Evolutionary conservation across 1,140 invertebrate species (phyloP).

Genomic region (Harpegnathos saltator): DNA sequence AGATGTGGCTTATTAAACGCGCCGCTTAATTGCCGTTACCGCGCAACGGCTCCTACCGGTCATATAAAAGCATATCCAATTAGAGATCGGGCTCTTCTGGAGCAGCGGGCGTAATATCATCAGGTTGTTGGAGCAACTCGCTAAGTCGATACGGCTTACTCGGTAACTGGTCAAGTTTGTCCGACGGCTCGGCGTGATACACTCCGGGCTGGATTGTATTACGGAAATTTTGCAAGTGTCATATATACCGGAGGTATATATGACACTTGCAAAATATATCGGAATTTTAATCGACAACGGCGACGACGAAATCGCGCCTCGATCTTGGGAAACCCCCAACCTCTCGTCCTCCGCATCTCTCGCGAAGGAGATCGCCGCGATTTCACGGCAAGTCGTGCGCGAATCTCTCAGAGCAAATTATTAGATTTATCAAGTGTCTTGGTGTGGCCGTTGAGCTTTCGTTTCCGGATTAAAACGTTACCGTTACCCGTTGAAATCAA

Average conservation of each 20-base stretch:
- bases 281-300: too few relatives aligned
- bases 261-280: too few relatives aligned
- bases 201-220: not conserved
- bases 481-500: not conserved
- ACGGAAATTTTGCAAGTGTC: too few relatives aligned
- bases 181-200: not conserved
- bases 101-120: slow-evolving; percentile 10
- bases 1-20: slow-evolving; percentile 35
- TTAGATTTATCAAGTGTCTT: too few relatives aligned
- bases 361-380: too few relatives aligned
- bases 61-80: slow-evolving; percentile 41
- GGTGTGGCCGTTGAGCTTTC: not conserved
- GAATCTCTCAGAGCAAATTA: too few relatives aligned
- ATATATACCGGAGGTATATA: too few relatives aligned
- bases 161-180: slow-evolving; percentile 32
- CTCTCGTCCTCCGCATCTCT: too few relatives aligned
- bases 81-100: slow-evolving; percentile 49
- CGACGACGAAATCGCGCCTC: too few relatives aligned
- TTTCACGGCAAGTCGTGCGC: too few relatives aligned
- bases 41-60: not conserved
- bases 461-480: slow-evolving; percentile 8
- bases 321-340: too few relatives aligned
- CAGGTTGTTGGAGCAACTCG: slow-evolving; percentile 3
- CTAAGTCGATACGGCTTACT: slow-evolving; percentile 39
- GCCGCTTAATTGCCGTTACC: slow-evolving; percentile 30